Evolutionary conservation across 2,888 invertebrate species (phyloP), one percentile per base, ranked within the genome.

Genomic region (Eristalis intricaria): DNA sequence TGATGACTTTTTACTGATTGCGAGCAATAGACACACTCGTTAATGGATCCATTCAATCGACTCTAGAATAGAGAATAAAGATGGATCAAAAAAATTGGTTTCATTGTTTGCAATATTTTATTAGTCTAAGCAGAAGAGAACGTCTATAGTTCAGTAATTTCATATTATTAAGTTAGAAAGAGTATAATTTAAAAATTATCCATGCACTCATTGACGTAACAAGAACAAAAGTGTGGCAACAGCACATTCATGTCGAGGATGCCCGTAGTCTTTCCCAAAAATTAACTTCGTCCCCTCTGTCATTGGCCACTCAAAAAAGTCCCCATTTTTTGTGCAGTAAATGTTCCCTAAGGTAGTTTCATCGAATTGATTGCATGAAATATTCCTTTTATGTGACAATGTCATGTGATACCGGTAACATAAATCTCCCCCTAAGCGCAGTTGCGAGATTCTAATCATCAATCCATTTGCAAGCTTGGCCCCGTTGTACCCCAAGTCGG

Each of bases 401-500:
- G 80, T 19, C 70, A 61, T 65, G 19, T 56, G 80, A 63, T 40
- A 80, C 75, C 84, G 81, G 75, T 71, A 85, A 85, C 81, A 85
- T 85, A 85, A 85, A 81, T 73, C 61, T 68, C 26, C 43, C 56
- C 40, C 50, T 50, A 19, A 70, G 65, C 29, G 58, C 60, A 75
- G 58, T 66, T 78, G 70, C 74, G 58, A 70, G 68, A 69, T 65
- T 60, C 29, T 65, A 76, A 68, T 73, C 26, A 26, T 35, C 26
- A 19, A 26, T 64, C 43, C 61, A 23, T 32, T 50, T 50, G 23
- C 19, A 38, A 26, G 40, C 40, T 32, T 64, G 22, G n/a, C 70
- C 29, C 43, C 56, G 13, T 56, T 78, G 69, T 22, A 66, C 26
- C 38, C 50, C 50, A n/a, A 50, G 58, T 69, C 29, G 19, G 40